Percentiles rank a stretch among this genome's conserved stretches.
These are phyloP conservation scores for Cryptocheilus praepositus DNA, from an alignment of 2,888 invertebrate genomes.

Conservation along the genomic window DNA sequence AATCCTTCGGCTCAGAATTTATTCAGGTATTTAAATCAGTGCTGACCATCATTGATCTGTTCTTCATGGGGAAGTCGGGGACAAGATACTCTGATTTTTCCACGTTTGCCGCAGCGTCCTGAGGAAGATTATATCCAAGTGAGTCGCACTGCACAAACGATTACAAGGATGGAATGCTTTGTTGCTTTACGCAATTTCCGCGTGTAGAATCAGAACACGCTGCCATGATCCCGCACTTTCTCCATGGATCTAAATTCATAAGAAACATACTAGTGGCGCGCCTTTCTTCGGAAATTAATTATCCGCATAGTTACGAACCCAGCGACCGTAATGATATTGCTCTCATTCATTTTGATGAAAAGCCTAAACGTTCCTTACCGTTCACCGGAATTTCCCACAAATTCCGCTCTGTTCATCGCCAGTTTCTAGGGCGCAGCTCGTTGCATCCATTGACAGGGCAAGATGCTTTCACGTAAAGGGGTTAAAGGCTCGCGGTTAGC, in stretches of 20 bases:
- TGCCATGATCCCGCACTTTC: slow-evolving; percentile 24
- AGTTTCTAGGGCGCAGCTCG: neutral
- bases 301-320: neutral
- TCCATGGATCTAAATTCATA: neutral
- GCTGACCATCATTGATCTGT: no score
- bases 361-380: neutral
- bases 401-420: neutral
- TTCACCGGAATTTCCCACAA: neutral
- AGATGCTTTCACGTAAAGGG: neutral
- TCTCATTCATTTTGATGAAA: neutral
- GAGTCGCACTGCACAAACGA: no score
- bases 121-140: no score
- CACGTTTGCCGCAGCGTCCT: no score
- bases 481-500: neutral
- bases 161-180: no score
- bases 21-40: no score
- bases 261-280: neutral
- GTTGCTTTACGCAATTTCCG: slow-evolving; percentile 10
- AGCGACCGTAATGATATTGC: neutral
- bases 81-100: no score
- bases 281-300: neutral
- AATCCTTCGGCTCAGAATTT: no score
- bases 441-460: neutral
- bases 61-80: no score
- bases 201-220: slow-evolving; percentile 13